Evolutionary conservation across 2,797 vertebrate genomes (phyloP).

Genomic region (Falco rusticolus): DNA sequence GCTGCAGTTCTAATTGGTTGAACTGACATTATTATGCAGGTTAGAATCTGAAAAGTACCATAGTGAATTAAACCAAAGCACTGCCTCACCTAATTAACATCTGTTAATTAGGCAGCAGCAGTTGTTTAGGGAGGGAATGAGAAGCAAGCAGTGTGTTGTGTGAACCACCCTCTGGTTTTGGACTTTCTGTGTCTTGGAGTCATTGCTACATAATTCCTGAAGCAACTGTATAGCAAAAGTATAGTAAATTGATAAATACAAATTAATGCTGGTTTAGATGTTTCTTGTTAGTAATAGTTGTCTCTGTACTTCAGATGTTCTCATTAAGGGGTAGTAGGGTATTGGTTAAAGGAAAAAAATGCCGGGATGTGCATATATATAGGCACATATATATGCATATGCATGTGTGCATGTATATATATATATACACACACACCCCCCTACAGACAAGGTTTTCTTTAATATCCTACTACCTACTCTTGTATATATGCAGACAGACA

Average conservation of each 20-base stretch:
- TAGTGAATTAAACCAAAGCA: neutral
- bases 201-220: neutral
- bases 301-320: neutral
- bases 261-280: neutral
- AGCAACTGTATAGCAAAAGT: neutral
- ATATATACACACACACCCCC: neutral
- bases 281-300: neutral
- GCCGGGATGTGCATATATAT: too few relatives aligned
- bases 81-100: neutral
- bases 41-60: neutral
- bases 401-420: too few relatives aligned
- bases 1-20: neutral
- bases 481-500: neutral
- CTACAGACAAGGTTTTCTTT: neutral
- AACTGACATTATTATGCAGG: neutral
- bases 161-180: neutral
- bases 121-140: neutral
- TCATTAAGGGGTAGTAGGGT: neutral
- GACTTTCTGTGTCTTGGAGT: neutral
- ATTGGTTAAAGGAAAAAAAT: neutral
- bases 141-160: neutral
- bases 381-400: too few relatives aligned
- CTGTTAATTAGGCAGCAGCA: neutral
- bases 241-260: neutral
- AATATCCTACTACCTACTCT: neutral